Percentiles rank a stretch among this genome's conserved stretches.
phyloP scores from a whole-genome alignment of 2,888 invertebrate species.

The Scelioninae gen. 2 region DNA sequence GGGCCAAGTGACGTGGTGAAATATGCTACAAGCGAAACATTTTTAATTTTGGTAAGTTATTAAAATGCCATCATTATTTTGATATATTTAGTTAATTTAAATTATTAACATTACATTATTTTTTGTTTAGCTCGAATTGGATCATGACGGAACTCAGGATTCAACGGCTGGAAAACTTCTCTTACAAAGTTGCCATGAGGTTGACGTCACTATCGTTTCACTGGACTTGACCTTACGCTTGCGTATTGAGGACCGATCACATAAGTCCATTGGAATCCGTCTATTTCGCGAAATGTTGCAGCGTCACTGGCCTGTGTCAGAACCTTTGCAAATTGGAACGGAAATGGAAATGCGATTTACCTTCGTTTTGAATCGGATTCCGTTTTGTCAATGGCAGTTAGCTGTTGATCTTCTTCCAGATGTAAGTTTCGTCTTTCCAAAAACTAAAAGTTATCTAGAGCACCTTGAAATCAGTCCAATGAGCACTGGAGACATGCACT shows the following conservation, averaged over 20 bases:
- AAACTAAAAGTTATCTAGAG: constrained; percentile 10
- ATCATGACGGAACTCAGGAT: constrained; percentile 51
- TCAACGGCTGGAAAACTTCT: constrained; percentile 41
- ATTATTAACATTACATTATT: too few relatives aligned
- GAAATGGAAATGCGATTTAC: constrained; percentile 82
- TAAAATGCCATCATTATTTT: too few relatives aligned
- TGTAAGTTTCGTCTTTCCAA: constrained; percentile 83
- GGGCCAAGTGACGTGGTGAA: constrained; percentile 30
- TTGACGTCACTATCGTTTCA: constrained; percentile 31
- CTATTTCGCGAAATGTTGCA: constrained; percentile 26
- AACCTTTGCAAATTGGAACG: constrained; percentile 65
- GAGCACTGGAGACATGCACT: constrained; percentile 36
- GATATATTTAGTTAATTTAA: too few relatives aligned
- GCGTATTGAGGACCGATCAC: constrained; percentile 37
- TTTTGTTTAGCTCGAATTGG: constrained; percentile 32
- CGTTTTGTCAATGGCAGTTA: constrained; percentile 90
- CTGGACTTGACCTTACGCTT: constrained; percentile 37
- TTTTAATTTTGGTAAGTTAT: constrained; percentile 48
- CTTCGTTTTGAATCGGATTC: constrained; percentile 87
- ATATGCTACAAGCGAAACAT: constrained; percentile 40
- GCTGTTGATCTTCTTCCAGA: constrained; percentile 86
- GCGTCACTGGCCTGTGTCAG: constrained; percentile 25
- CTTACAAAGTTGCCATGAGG: constrained; percentile 43
- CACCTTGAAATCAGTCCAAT: constrained; percentile 27
- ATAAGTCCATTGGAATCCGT: constrained; percentile 36